Evolutionary conservation across 2,888 invertebrate genomes (phyloP).

Genomic region (Drosophila demipolita): DNA sequence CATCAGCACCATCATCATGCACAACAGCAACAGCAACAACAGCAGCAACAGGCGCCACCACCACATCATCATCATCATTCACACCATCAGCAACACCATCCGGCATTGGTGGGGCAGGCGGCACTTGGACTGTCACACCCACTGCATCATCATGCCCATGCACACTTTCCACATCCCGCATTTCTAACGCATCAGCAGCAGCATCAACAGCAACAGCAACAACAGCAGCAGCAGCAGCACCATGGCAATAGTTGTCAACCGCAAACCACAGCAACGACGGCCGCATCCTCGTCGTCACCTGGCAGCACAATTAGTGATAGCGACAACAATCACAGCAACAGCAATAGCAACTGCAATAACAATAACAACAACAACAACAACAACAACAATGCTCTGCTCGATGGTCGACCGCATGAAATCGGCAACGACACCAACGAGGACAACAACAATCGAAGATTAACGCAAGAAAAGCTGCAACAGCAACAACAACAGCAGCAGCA

Average conservation of each 20-base stretch:
- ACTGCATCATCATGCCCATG: conserved; percentile 70
- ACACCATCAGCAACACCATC: conserved; percentile 64
- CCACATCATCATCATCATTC: conserved; percentile 62
- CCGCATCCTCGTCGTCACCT: conserved; percentile 85
- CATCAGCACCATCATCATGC: conserved; percentile 72
- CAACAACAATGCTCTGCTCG: conserved; percentile 64
- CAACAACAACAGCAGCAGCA: conserved; percentile 57
- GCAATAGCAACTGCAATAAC: conserved; percentile 68
- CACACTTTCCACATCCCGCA: conserved; percentile 85
- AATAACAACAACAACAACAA: conserved; percentile 55
- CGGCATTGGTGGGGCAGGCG: conserved; percentile 53
- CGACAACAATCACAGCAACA: conserved; percentile 84
- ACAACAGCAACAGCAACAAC: conserved; percentile 50
- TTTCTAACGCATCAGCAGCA: conserved; percentile 83
- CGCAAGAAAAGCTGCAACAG: conserved; percentile 78
- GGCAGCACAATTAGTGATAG: conserved; percentile 85
- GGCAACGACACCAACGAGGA: conserved; percentile 68
- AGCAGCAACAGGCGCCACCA: conserved; percentile 38
- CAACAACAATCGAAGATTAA: conserved; percentile 83
- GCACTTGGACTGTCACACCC: conserved; percentile 48
- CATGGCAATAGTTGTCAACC: conserved; percentile 85
- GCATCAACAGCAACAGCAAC: conserved; percentile 60
- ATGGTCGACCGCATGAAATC: conserved; percentile 80
- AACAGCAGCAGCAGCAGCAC: conserved; percentile 67
- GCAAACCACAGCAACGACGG: conserved; percentile 82